These are phyloP conservation scores for Ips typographus DNA, from an alignment of 1,140 invertebrate genomes.

Conservation along the genomic window DNA sequence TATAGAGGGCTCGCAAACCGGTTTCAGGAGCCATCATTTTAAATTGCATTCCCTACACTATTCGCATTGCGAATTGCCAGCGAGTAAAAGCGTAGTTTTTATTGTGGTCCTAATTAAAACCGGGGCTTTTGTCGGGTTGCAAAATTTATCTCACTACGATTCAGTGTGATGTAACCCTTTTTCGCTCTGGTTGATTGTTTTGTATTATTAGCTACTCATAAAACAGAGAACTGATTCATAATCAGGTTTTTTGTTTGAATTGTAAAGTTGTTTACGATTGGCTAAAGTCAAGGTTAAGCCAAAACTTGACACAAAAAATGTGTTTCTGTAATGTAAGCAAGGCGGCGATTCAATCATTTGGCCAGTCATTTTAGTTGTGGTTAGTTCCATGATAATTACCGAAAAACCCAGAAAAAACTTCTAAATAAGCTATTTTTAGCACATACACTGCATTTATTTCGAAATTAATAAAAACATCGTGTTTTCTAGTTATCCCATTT, in stretches of 20 bases:
- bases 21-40: slow-evolving; percentile 32
- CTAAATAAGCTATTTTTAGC: no score
- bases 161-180: neutral
- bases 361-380: neutral
- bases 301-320: slow-evolving; percentile 6
- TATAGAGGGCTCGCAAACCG: slow-evolving; percentile 17
- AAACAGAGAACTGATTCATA: slow-evolving; percentile 3
- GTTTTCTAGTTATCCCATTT: no score
- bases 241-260: slow-evolving; percentile 11
- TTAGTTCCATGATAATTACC: no score
- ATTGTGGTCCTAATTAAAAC: slow-evolving; percentile 23
- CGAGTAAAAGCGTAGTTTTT: slow-evolving; percentile 24
- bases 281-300: slow-evolving; percentile 11
- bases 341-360: slow-evolving; percentile 5
- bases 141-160: slow-evolving; percentile 7
- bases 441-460: no score
- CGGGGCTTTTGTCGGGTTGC: slow-evolving; percentile 9
- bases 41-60: slow-evolving; percentile 35
- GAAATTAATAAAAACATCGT: no score
- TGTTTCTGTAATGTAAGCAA: slow-evolving; percentile 9
- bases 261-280: slow-evolving; percentile 13
- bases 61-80: slow-evolving; percentile 29
- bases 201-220: neutral
- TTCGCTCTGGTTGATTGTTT: neutral
- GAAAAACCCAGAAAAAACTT: no score